Percentiles rank a stretch among this genome's conserved stretches.
Evolutionary conservation across 1,140 invertebrate genomes (phyloP).

Genomic region (Caerostris darwini): DNA sequence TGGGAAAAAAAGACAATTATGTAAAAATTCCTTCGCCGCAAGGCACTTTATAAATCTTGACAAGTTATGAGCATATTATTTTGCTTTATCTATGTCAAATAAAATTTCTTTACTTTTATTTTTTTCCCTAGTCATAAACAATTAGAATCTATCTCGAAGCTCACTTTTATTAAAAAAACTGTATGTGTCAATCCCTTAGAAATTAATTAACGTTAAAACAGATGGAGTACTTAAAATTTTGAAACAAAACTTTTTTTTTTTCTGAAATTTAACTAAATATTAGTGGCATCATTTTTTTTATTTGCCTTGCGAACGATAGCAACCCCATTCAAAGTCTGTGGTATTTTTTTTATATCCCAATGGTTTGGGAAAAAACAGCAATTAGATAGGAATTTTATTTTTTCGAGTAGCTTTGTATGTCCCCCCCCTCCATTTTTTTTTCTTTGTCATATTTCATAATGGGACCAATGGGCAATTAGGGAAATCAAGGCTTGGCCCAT

Average conservation of each 20-base stretch:
- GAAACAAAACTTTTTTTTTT: background rate
- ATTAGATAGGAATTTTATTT: slow-evolving; percentile 19
- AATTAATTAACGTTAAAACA: slow-evolving; percentile 73
- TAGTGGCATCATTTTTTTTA: background rate
- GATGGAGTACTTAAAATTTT: slow-evolving; percentile 55
- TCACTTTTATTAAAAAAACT: slow-evolving; percentile 16
- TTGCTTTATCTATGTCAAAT: slow-evolving; percentile 7
- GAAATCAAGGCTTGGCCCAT: slow-evolving; percentile 9
- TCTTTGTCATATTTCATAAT: slow-evolving; percentile 12
- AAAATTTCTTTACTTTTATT: slow-evolving; percentile 4
- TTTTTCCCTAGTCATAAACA: slow-evolving; percentile 5
- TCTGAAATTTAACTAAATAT: slow-evolving; percentile 28
- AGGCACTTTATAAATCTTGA: background rate
- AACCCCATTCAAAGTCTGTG: slow-evolving; percentile 38
- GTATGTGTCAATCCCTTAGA: slow-evolving; percentile 57
- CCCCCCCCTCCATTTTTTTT: background rate
- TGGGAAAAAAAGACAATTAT: no score
- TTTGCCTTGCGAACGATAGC: slow-evolving; percentile 6
- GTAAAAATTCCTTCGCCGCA: no score
- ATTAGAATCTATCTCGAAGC: slow-evolving; percentile 41
- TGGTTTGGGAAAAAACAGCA: slow-evolving; percentile 20
- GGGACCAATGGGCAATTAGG: slow-evolving; percentile 35
- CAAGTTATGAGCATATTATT: slow-evolving; percentile 15
- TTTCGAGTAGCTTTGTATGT: background rate
- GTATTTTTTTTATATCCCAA: slow-evolving; percentile 41